These are phyloP conservation scores for Oostethus manadensis DNA, from an alignment of 2,113 vertebrate genomes.

Conservation along the genomic window DNA sequence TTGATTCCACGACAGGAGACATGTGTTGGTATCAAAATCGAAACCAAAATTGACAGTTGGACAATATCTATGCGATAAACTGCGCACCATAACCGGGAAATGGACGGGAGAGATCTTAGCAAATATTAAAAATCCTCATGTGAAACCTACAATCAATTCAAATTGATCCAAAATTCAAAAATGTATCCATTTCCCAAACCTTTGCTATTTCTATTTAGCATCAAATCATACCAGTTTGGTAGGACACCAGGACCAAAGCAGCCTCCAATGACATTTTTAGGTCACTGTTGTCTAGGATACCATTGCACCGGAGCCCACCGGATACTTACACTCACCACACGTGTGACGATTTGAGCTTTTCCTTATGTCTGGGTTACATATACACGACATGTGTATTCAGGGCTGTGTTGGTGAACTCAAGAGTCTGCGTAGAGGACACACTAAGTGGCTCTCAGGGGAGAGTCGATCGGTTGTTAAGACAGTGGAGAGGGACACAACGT, in stretches of 20 bases:
- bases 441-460: conserved; percentile 68
- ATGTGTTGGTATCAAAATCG: too few species aligned
- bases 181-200: too few species aligned
- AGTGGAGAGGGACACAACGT: conserved; percentile 59
- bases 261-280: neutral
- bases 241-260: neutral
- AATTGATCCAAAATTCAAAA: too few species aligned
- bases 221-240: neutral
- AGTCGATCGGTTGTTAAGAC: conserved; percentile 60
- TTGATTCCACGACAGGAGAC: too few species aligned
- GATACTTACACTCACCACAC: neutral
- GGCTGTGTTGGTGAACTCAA: conserved; percentile 55
- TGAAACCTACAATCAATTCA: too few species aligned
- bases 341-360: conserved; percentile 9
- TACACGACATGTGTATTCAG: conserved; percentile 14
- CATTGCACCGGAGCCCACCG: neutral
- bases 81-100: too few species aligned
- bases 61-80: too few species aligned
- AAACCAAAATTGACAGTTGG: too few species aligned
- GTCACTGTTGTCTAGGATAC: conserved; percentile 6
- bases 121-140: too few species aligned
- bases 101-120: too few species aligned
- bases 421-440: conserved; percentile 60
- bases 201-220: neutral
- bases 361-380: conserved; percentile 11